These are phyloP conservation scores for Parnassius smintheus DNA, from an alignment of 2,888 invertebrate genomes.

Conservation along the genomic window DNA sequence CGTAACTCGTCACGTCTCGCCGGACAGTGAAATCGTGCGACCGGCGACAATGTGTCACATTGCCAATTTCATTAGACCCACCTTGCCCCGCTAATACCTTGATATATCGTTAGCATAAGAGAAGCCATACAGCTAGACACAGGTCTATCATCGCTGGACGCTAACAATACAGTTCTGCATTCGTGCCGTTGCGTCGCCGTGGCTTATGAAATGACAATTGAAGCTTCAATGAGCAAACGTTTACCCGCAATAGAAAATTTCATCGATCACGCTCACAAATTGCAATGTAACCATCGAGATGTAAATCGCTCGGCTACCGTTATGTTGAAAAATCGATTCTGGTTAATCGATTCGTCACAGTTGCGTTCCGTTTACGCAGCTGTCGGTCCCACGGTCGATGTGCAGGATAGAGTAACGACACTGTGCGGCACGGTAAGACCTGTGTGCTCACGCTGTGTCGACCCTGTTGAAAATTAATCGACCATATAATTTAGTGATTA, in stretches of 20 bases:
- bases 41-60: constrained; percentile 75
- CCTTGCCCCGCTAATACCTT: constrained; percentile 38
- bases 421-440: constrained; percentile 20
- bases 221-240: constrained; percentile 75
- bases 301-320: constrained; percentile 76
- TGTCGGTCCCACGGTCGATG: constrained; percentile 67
- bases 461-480: constrained; percentile 58
- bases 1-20: constrained; percentile 78
- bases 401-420: constrained; percentile 22
- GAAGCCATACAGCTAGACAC: constrained; percentile 34
- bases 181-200: constrained; percentile 62
- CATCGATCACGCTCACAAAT: constrained; percentile 77
- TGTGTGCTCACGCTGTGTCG: constrained; percentile 47
- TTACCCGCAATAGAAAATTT: constrained; percentile 74
- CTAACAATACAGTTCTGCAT: constrained; percentile 49
- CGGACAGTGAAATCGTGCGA: constrained; percentile 78
- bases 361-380: constrained; percentile 71
- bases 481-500: constrained; percentile 64
- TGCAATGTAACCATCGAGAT: constrained; percentile 74
- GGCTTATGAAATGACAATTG: constrained; percentile 77
- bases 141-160: constrained; percentile 53
- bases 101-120: constrained; percentile 30
- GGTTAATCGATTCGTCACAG: constrained; percentile 72
- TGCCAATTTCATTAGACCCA: constrained; percentile 49
- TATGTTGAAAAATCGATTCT: constrained; percentile 78